Evolutionary conservation across 2,113 vertebrate species (phyloP), one percentile per base, ranked within the genome.

Genomic region (Mastomys coucha): DNA sequence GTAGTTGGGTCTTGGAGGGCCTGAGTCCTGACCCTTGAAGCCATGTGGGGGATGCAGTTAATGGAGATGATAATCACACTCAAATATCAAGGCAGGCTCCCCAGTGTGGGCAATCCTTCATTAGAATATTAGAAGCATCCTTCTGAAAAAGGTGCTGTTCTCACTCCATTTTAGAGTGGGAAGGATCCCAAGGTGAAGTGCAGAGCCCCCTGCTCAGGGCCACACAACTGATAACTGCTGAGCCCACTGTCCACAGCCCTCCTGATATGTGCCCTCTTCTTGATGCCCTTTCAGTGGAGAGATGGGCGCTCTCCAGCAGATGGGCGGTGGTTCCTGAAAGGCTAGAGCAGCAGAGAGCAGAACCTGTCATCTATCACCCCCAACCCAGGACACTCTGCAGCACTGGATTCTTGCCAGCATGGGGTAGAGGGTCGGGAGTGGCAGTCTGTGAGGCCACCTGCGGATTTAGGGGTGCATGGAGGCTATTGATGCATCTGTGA

Each of bases 381-480:
- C 33, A 19, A n/a, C 36, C 70, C 36, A 51, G 60, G 81, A 33
- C 33, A 49, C 60, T 67, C 33, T 70, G 65, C 65, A 72, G 24
- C 33, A 2, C 13, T 53, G 60, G 49, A 11, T 49, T 73, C 45
- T 60, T 33, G 94, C 87, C 88, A 31, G 45, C 7, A 28, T 75
- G 36, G n/a, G 11, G 36, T 2, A 19, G 42, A 7, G 58, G 51
- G 5, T 0, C 2, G 56, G 9, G 14, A 19, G 42, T n/a, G 56
- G 11, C 51, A 65, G 49, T 45, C 4, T 45, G 36, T 45, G 69
- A 58, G 82, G 76, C 58, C n/a, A 51, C 42, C 58, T 91, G 20
- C 60, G 69, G 73, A 91, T 91, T 91, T 91, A 78, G 51, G 60
- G 69, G 69, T 93, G 51, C 53, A 93, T 6, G 53, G 60, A 97